Evolutionary conservation across 2,797 vertebrate genomes (phyloP).

Genomic region (Taenioides sp.): DNA sequence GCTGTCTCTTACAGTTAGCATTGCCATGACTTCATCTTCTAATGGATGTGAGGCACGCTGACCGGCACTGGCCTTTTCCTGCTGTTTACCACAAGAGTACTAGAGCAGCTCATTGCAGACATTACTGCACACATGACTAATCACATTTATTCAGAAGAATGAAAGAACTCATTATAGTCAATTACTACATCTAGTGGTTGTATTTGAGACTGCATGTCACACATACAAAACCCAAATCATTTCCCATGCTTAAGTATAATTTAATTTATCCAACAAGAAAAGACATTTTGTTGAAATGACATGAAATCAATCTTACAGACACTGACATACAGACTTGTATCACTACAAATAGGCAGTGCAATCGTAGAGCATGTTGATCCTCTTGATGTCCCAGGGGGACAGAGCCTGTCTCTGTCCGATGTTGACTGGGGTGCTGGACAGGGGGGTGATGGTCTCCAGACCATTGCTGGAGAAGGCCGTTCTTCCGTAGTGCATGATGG

Average conservation of each 20-base stretch:
- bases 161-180: neutral
- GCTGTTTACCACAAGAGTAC: neutral
- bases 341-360: conserved; percentile 4
- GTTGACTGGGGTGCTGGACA: conserved; percentile 27
- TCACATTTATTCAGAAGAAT: neutral
- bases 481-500: conserved; percentile 77
- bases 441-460: conserved; percentile 41
- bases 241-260: neutral
- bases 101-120: neutral
- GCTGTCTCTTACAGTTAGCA: conserved; percentile 61
- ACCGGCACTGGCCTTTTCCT: conserved; percentile 32
- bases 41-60: conserved; percentile 51
- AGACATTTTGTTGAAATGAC: neutral
- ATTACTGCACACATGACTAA: neutral
- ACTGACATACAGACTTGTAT: neutral
- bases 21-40: conserved; percentile 60
- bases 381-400: conserved; percentile 41
- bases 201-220: neutral
- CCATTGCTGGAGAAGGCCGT: conserved; percentile 43
- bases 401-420: conserved; percentile 42
- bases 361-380: conserved; percentile 40
- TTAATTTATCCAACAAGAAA: neutral
- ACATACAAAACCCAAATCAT: neutral
- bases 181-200: neutral
- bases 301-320: conserved; percentile 3